Base-by-base conservation (phyloP, 2,797 vertebrate species). In the Myripristis murdjan region DNA sequence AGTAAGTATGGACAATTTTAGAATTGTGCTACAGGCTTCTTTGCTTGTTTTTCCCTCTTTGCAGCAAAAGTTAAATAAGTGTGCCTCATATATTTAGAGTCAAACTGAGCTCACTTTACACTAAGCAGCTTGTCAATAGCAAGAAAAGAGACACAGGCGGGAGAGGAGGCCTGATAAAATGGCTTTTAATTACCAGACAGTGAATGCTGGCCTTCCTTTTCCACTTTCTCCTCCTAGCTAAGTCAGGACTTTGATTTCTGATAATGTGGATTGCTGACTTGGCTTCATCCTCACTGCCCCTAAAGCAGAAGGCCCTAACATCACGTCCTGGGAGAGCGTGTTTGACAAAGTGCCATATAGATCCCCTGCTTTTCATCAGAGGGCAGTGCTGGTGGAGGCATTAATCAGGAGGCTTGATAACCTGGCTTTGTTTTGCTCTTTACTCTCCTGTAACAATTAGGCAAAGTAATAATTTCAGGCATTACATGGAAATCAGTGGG, bases 131-230 rank as follows among this genome's bases (percentile, higher is more conserved):
- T 92, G 93, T 97, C 96, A 87, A 97, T 97, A 95, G 33, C 64
- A 76, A 76, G 89, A 76, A 85, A 89, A 92, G 93, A 94, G 82
- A 94, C 54, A 84, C 88, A 73, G 81, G 84, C 83, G 89, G 90
- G 89, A 81, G 87, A 83, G 75, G 70, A 59, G 87, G 87, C 68
- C 91, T 97, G 95, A 96, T 97, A 94, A 97, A 98, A 97, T 91
- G 92, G 91, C 91, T 97, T 96, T 98, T 98, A 98, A 98, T 98
- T 97, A 98, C 96, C 93, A 96, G 91, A 84, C 94, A 93, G 94
- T 95, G 95, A 95, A 95, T 91, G 91, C 78, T 91, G 94, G 93
- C 92, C 91, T 93, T 92, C 89, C 77, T 77, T 93, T 75, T 77
- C 91, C 85, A 64, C 83, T 82, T 82, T 84, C 87, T 87, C 89